These are phyloP conservation scores for Bombus consobrinus DNA, from an alignment of 1,140 invertebrate species.

Conservation along the genomic window DNA sequence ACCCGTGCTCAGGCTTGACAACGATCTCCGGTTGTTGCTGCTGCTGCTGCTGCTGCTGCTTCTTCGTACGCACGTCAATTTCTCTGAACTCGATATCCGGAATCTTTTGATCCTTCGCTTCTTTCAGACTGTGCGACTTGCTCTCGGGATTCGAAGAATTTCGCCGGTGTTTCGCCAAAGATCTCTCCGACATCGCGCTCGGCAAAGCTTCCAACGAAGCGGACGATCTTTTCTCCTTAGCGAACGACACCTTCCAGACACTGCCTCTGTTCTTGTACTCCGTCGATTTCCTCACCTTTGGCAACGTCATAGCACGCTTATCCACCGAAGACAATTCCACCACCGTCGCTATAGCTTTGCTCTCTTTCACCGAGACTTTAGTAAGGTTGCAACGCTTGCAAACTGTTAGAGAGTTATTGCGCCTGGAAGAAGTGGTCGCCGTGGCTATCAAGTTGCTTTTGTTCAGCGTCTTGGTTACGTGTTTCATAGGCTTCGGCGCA, in stretches of 20 bases:
- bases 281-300: conserved; percentile 75
- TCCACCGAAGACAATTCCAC: conserved; percentile 66
- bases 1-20: conserved; percentile 69
- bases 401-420: conserved; percentile 57
- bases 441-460: conserved; percentile 75
- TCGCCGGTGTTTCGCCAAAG: conserved; percentile 71
- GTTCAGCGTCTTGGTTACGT: conserved; percentile 65
- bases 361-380: conserved; percentile 62
- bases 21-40: conserved; percentile 70
- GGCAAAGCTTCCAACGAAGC: conserved; percentile 76
- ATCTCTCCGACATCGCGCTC: conserved; percentile 41
- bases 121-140: conserved; percentile 64
- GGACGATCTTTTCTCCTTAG: conserved; percentile 79
- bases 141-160: conserved; percentile 79
- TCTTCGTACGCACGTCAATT: conserved; percentile 72
- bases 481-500: conserved; percentile 67
- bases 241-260: conserved; percentile 77
- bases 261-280: conserved; percentile 76
- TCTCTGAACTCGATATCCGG: conserved; percentile 72
- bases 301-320: conserved; percentile 78
- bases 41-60: conserved; percentile 61
- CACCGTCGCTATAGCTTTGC: conserved; percentile 52
- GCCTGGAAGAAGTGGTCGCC: conserved; percentile 37
- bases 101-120: conserved; percentile 50
- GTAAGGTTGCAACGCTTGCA: conserved; percentile 77